phyloP scores from a whole-genome alignment of 2,888 invertebrate species.

The Amblyteles armatorius region DNA sequence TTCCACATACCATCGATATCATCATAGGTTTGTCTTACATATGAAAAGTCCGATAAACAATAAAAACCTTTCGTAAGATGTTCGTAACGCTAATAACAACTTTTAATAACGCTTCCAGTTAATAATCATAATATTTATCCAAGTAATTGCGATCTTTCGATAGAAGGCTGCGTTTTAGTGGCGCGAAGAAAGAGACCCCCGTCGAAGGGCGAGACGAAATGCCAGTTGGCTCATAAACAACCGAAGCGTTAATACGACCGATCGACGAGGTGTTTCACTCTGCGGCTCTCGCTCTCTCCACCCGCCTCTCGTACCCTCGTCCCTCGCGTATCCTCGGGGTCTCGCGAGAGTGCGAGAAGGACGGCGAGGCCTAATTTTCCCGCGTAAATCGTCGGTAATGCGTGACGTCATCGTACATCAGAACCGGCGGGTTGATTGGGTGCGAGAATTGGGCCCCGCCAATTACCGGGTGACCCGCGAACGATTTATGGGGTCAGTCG shows the following conservation, averaged over 20 bases:
- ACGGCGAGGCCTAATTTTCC: slow-evolving; percentile 76
- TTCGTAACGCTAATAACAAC: not conserved
- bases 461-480: slow-evolving; percentile 80
- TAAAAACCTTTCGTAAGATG: not conserved
- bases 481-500: slow-evolving; percentile 82
- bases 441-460: slow-evolving; percentile 82
- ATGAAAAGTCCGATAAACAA: not conserved
- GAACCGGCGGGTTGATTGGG: slow-evolving; percentile 78
- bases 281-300: slow-evolving; percentile 57
- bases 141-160: slow-evolving; percentile 25
- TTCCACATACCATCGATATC: not conserved
- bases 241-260: slow-evolving; percentile 71
- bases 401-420: slow-evolving; percentile 82
- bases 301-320: slow-evolving; percentile 28
- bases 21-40: not conserved
- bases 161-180: slow-evolving; percentile 12
- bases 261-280: slow-evolving; percentile 47
- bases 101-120: not conserved
- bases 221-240: slow-evolving; percentile 69
- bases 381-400: slow-evolving; percentile 80
- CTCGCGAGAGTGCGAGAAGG: slow-evolving; percentile 54
- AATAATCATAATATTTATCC: slow-evolving; percentile 22
- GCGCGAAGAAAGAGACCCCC: slow-evolving; percentile 18
- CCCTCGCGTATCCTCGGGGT: slow-evolving; percentile 33
- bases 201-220: slow-evolving; percentile 70